Conservation (phyloP, 92 coral and sea anemone species). For the Parazoanthus darwini region DNA sequence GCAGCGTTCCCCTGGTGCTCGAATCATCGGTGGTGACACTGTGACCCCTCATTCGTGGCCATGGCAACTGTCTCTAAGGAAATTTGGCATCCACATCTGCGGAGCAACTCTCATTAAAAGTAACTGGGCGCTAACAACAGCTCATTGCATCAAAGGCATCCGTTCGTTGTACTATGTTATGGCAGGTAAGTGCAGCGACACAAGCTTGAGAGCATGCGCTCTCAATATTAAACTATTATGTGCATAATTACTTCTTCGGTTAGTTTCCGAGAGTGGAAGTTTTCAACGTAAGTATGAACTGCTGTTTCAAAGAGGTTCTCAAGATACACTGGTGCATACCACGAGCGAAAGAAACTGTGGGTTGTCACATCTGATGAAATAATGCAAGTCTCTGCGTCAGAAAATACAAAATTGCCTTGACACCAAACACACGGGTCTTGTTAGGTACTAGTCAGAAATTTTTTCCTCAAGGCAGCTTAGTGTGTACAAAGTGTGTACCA, state of each 20-base stretch:
- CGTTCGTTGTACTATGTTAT: not conserved
- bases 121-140: not conserved
- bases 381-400: no score
- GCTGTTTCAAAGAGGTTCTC: not conserved
- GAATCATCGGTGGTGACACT: not conserved
- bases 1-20: not conserved
- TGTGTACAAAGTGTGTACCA: no score
- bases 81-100: not conserved
- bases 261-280: not conserved
- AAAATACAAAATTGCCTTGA: no score
- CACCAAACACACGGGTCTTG: no score
- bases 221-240: not conserved
- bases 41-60: not conserved
- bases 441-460: no score
- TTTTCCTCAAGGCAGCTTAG: no score
- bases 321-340: no score
- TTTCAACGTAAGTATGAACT: not conserved
- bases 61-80: slow-evolving; percentile 10
- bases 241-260: not conserved
- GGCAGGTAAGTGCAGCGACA: not conserved
- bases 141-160: not conserved
- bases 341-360: no score
- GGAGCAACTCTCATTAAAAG: not conserved
- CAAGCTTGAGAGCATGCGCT: no score
- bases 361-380: no score